phyloP scores from a whole-genome alignment of 1,140 invertebrate genomes.

The Drosophila repletoides region DNA sequence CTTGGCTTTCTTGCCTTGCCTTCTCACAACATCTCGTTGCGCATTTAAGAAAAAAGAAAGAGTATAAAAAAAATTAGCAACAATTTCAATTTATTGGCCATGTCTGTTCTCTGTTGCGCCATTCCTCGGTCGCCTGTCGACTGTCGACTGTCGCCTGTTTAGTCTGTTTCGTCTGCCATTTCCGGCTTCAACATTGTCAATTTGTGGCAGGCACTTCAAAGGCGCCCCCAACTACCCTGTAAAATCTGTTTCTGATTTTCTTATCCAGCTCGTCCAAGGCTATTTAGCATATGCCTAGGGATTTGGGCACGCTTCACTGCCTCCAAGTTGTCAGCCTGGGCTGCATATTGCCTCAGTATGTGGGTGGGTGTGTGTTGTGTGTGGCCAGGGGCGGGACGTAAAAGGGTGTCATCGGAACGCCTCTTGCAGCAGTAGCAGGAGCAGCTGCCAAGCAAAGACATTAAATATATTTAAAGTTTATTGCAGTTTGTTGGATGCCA shows the following conservation, averaged over 20 bases:
- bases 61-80: slow-evolving; percentile 27
- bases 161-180: slow-evolving; percentile 18
- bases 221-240: slow-evolving; percentile 7
- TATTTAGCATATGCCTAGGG: slow-evolving; percentile 47
- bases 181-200: slow-evolving; percentile 50
- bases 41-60: background rate
- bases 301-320: slow-evolving; percentile 32
- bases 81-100: slow-evolving; percentile 46
- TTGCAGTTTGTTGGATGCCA: no score
- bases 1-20: background rate
- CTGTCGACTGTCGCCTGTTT: slow-evolving; percentile 7
- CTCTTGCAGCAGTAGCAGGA: background rate
- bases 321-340: slow-evolving; percentile 24
- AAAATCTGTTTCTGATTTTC: slow-evolving; percentile 43
- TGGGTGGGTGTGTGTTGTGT: background rate
- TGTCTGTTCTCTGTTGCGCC: slow-evolving; percentile 13
- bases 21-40: background rate
- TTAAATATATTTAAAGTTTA: no score
- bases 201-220: slow-evolving; percentile 48
- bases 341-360: background rate
- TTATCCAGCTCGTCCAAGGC: slow-evolving; percentile 21
- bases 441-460: background rate
- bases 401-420: background rate
- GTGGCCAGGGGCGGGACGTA: slow-evolving; percentile 2
- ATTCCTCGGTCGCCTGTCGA: background rate